A percentile compares a stretch with the other conserved stretches of the same genome.
Evolutionary conservation across 2,888 invertebrate species (phyloP).

Genomic region (Drosophila robusta): DNA sequence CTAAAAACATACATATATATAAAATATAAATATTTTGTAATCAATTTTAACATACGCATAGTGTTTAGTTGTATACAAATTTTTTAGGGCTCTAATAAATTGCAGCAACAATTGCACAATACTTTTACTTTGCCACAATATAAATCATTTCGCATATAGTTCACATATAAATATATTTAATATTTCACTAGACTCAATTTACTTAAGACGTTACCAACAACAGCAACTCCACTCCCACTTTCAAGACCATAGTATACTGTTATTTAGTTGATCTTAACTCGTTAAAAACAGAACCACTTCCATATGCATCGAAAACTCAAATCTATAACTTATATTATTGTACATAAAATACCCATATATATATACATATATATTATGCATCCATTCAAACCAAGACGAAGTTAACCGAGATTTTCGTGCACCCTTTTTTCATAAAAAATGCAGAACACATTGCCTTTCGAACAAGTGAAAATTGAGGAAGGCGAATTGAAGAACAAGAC

Average conservation of each 20-base stretch:
- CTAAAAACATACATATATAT: constrained; percentile 24
- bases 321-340: constrained; percentile 36
- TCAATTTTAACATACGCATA: constrained; percentile 65
- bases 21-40: constrained; percentile 68
- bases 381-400: constrained; percentile 13
- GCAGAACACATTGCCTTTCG: constrained; percentile 30
- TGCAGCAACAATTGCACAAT: constrained; percentile 62
- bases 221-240: constrained; percentile 10
- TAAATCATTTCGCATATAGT: constrained; percentile 25
- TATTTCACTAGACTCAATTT: constrained; percentile 51
- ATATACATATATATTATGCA: constrained; percentile 15
- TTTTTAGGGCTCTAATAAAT: constrained; percentile 75
- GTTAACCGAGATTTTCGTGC: constrained; percentile 8
- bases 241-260: constrained; percentile 61
- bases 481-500: constrained; percentile 8
- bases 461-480: constrained; percentile 12
- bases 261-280: constrained; percentile 70
- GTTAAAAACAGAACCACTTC: constrained; percentile 27
- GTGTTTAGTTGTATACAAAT: constrained; percentile 76
- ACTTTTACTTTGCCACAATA: constrained; percentile 46
- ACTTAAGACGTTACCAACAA: constrained; percentile 7
- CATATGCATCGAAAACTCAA: constrained; percentile 32
- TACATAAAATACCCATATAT: constrained; percentile 38
- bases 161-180: constrained; percentile 3
- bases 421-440: constrained; percentile 16